Evolutionary conservation across 2,797 vertebrate species (phyloP), one percentile per base, ranked within the genome.

Genomic region (Momotus momota): DNA sequence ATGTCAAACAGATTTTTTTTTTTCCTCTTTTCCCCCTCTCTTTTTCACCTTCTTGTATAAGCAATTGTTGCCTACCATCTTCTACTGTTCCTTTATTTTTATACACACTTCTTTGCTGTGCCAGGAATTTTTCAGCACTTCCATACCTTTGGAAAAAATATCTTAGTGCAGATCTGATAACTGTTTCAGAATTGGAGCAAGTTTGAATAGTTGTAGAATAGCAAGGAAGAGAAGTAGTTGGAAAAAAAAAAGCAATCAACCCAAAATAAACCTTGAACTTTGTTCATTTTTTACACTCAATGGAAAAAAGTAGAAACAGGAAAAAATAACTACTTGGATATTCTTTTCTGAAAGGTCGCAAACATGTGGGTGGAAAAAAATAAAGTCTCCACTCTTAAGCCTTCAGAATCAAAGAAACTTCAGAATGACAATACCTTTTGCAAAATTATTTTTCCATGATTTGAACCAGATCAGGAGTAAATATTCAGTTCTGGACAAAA

Each of bases 281-380:
- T 48, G 22, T 43, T 94, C 15, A 48, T 88, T 77, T 94, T 94
- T 86, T 77, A 48, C 10, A 90, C 11, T 82, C 13, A 70, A 43
- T 73, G 70, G 67, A 84, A 89, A 67, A 81, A 94, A 74, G 41
- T 45, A 62, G 64, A 27, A 95, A 73, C 27, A 38, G 74, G 79
- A 87, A 96, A 93, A 94, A 92, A 86, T 23, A 90, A 23, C n/a
- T 73, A 16, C 78, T 75, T 81, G 70, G 91, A 51, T 90, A 85
- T 52, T 84, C 33, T 91, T 49, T 92, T 94, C 67, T 66, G 31
- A 97, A 94, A 94, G 81, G 91, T 92, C 91, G 92, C 35, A 87
- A 94, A 93, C 19, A 60, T 11, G 38, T 69, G 40, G n/a, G 31
- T 81, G 40, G 75, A 91, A 91, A 58, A 94, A 82, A 52, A 9